Evolutionary conservation across 2,797 vertebrate genomes (phyloP).

Genomic region (Centropyge bicolor): DNA sequence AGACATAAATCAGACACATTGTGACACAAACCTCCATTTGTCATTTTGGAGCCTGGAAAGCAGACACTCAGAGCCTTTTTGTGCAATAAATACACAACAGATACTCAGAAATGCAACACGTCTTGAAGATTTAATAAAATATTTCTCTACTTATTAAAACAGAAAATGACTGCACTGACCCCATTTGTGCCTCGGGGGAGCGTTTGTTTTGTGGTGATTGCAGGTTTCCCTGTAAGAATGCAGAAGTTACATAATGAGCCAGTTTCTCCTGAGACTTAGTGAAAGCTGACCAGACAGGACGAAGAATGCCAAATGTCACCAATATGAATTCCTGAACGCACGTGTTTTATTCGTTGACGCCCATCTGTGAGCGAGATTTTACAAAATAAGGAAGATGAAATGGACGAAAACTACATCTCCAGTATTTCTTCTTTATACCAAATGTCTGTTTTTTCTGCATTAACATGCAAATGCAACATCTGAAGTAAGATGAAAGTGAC

Average conservation of each 20-base stretch:
- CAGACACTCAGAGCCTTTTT: neutral
- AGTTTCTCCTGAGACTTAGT: neutral
- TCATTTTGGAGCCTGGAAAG: neutral
- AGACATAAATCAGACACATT: neutral
- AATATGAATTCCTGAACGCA: neutral
- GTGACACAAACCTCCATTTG: neutral
- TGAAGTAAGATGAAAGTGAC: neutral
- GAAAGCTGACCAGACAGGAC: slow-evolving; percentile 1
- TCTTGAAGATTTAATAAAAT: neutral
- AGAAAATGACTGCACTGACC: neutral
- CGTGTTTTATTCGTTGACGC: neutral
- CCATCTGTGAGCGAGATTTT: neutral
- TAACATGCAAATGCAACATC: neutral
- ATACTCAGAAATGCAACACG: neutral
- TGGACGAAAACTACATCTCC: neutral
- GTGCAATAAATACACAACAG: neutral
- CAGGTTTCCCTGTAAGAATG: neutral
- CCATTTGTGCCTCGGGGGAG: neutral
- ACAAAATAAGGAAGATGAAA: neutral
- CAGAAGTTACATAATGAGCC: neutral
- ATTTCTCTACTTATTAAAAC: neutral
- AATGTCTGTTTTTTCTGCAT: neutral
- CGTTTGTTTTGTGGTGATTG: neutral
- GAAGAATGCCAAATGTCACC: neutral
- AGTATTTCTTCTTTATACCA: neutral